Evolutionary conservation across 1,140 invertebrate species (phyloP).

Genomic region (Procambarus virginalis): DNA sequence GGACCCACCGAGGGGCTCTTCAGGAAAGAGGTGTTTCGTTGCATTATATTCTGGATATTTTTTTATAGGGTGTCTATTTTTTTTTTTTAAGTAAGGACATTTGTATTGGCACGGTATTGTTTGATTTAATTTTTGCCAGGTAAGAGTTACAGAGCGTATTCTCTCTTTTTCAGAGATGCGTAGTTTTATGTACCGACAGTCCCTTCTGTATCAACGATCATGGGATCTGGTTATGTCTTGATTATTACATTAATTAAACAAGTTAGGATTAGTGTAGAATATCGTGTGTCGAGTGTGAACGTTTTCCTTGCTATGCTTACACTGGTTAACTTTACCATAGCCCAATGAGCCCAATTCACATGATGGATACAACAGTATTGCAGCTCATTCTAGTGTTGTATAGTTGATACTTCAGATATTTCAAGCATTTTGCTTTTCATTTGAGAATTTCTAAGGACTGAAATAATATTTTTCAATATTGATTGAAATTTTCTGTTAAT

Average conservation of each 20-base stretch:
- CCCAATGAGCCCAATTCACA: neutral
- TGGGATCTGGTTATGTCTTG: neutral
- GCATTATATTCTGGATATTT: too few relatives aligned
- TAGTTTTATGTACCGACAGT: constrained; percentile 31
- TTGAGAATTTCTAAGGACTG: too few relatives aligned
- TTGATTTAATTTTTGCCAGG: neutral
- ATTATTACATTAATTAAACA: neutral
- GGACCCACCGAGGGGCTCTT: too few relatives aligned
- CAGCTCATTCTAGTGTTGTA: too few relatives aligned
- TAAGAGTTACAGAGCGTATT: neutral
- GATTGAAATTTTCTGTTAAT: too few relatives aligned
- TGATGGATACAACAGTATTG: too few relatives aligned
- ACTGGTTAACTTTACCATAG: neutral
- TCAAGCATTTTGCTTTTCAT: too few relatives aligned
- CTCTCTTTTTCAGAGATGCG: constrained; percentile 50
- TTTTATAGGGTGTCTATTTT: neutral
- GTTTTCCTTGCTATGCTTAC: neutral
- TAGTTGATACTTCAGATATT: too few relatives aligned
- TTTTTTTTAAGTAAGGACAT: neutral
- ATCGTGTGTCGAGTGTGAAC: neutral
- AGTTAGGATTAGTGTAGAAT: neutral
- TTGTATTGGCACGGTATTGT: neutral
- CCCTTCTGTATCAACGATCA: neutral
- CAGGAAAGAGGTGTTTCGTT: too few relatives aligned
- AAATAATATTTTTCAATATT: too few relatives aligned